phyloP scores from a whole-genome alignment of 2,888 invertebrate genomes.

The Plagiodera versicolora region DNA sequence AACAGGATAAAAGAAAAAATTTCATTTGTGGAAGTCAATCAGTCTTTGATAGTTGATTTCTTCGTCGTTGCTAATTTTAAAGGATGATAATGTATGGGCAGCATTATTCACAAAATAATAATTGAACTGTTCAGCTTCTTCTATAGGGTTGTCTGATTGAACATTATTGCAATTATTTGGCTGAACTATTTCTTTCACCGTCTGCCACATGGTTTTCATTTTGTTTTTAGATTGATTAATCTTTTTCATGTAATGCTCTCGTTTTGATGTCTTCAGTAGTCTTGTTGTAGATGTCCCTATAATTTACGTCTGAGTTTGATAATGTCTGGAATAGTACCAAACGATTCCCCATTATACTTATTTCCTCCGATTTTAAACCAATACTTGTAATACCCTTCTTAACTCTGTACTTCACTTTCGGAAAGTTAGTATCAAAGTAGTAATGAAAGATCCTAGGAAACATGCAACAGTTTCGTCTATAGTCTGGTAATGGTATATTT shows the following conservation, averaged over 20 bases:
- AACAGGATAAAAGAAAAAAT: too few species aligned
- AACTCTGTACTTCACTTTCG: too few species aligned
- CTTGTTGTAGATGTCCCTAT: not conserved
- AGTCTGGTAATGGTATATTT: too few species aligned
- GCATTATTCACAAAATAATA: not conserved
- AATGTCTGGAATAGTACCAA: too few species aligned
- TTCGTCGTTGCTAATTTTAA: not conserved
- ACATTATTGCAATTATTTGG: too few species aligned
- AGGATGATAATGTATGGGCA: not conserved
- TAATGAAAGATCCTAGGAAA: too few species aligned
- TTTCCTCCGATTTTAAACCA: not conserved
- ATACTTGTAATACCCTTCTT: too few species aligned
- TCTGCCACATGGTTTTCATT: constrained; percentile 2
- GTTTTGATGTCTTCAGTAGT: not conserved
- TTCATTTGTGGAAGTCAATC: not conserved
- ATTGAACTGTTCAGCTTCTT: constrained; percentile 1
- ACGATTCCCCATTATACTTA: not conserved
- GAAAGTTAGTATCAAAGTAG: too few species aligned
- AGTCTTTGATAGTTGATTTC: not conserved
- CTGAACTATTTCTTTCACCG: too few species aligned
- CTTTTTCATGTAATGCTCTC: not conserved
- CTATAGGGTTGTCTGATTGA: too few species aligned
- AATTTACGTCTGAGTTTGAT: too few species aligned
- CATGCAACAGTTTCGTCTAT: too few species aligned
- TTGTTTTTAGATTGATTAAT: constrained; percentile 1